Evolutionary conservation across 2,797 vertebrate species (phyloP).

Genomic region (Poecilia velifera): DNA sequence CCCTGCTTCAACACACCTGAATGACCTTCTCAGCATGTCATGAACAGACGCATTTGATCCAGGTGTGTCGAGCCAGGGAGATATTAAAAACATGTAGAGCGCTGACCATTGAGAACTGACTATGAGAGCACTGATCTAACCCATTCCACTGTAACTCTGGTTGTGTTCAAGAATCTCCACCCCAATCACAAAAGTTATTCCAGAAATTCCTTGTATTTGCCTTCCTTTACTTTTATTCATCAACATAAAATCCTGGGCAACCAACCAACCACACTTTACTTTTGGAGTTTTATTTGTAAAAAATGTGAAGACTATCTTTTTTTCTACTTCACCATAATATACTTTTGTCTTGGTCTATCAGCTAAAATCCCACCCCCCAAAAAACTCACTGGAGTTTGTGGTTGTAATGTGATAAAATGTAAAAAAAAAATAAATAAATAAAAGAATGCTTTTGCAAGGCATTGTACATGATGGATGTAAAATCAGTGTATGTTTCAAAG

Average conservation of each 20-base stretch:
- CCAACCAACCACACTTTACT: not conserved
- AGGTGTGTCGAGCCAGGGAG: not conserved
- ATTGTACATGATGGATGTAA: conserved; percentile 33
- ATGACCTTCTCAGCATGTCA: not conserved
- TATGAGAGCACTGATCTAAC: not conserved
- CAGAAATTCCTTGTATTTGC: not conserved
- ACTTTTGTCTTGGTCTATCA: not conserved
- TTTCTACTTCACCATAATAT: not conserved
- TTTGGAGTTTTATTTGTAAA: not conserved
- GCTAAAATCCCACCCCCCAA: not conserved
- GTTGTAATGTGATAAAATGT: conserved; percentile 2
- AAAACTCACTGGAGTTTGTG: not conserved
- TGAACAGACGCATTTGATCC: not conserved
- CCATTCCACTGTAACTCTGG: not conserved
- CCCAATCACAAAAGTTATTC: not conserved
- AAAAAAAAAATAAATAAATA: conserved; percentile 1
- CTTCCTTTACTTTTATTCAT: not conserved
- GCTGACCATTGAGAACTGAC: not conserved
- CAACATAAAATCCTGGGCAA: not conserved
- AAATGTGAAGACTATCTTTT: not conserved
- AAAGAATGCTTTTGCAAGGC: conserved; percentile 19
- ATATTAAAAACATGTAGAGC: not conserved
- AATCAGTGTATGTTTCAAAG: conserved; percentile 21
- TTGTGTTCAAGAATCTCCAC: not conserved
- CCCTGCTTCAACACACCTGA: not conserved